These are phyloP conservation scores for Suncus etruscus DNA, from an alignment of 2,113 vertebrate species.

Conservation along the genomic window DNA sequence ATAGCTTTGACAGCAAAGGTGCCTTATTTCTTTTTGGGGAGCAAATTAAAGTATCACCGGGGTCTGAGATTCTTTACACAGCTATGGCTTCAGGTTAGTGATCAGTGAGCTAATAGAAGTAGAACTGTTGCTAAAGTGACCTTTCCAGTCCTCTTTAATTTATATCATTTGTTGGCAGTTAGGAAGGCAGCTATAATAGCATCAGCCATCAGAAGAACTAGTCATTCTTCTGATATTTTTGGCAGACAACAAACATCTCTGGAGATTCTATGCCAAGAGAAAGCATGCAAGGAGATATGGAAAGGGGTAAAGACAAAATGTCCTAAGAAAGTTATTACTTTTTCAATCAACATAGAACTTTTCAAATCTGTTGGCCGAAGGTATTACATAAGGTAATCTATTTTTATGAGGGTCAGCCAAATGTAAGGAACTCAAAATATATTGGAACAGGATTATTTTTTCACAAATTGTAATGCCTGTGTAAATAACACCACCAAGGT, in stretches of 20 bases:
- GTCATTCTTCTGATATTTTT: conserved; percentile 1
- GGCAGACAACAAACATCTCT: conserved; percentile 24
- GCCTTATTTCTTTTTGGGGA: conserved; percentile 5
- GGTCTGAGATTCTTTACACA: conserved; percentile 31
- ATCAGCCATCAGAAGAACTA: conserved; percentile 57
- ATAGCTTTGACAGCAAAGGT: neutral
- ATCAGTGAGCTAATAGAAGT: conserved; percentile 69
- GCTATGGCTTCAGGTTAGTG: conserved; percentile 63
- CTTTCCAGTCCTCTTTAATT: conserved; percentile 82
- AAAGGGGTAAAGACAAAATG: neutral
- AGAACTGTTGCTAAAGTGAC: conserved; percentile 77
- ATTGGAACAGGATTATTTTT: conserved; percentile 2
- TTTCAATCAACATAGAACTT: neutral
- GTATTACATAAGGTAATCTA: conserved; percentile 27
- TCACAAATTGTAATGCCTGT: conserved; percentile 18
- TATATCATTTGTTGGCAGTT: conserved; percentile 77
- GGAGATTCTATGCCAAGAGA: conserved; percentile 44
- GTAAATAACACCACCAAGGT: conserved; percentile 20
- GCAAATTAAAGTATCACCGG: neutral
- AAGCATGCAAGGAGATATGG: neutral
- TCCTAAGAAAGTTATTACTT: conserved; percentile 27
- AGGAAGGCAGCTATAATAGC: conserved; percentile 71
- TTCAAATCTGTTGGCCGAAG: conserved; percentile 48
- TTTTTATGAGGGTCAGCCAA: conserved; percentile 36
- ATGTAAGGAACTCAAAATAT: neutral